Evolutionary conservation across 2,888 invertebrate species (phyloP), one percentile per base, ranked within the genome.

Genomic region (Eumerus sabulonum): DNA sequence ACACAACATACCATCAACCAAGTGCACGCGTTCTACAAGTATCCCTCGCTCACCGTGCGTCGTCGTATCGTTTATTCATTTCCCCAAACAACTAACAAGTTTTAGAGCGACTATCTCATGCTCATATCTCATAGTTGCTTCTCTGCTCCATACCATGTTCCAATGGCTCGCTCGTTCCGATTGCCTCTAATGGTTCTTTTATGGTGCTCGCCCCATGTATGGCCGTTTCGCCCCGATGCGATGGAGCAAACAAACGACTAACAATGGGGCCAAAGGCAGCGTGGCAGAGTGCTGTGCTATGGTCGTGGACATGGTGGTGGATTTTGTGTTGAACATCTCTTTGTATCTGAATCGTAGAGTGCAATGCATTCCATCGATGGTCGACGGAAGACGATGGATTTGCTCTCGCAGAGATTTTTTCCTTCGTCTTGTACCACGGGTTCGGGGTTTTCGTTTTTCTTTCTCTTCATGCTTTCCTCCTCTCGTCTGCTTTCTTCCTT

Each of bases 341-440:
- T 57, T 71, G 76, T 76, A 38, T 60, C 66, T 66, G 35, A 45
- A 70, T 59, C 56, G 63, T 27, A 7, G 27, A 27, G 27, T 27
- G 27, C 27, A 27, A 27, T 74, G 74, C 79, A 79, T 79, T 79
- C 79, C 79, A 79, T 79, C 63, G 79, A 74, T 74, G 74, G 56
- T 67, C 67, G 63, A 27, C 7, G 27, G 27, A 73, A 77, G 59
- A 67, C 73, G 72, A 77, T 68, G 77, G 63, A 63, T 60, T 53
- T 68, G 74, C 79, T 79, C 79, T 79, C 74, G 68, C 79, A 36
- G 79, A 74, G 73, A 79, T 74, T 79, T 56, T 59, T 51, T 51
- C 56, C n/a, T 54, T 54, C 14, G 35, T 19, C 36, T 54, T 13
- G 27, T 27, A 27, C n/a, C n/a, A n/a, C n/a, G n/a, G n/a, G n/a